phyloP scores from a whole-genome alignment of 2,113 vertebrate genomes.

The Nansenia antarctica region DNA sequence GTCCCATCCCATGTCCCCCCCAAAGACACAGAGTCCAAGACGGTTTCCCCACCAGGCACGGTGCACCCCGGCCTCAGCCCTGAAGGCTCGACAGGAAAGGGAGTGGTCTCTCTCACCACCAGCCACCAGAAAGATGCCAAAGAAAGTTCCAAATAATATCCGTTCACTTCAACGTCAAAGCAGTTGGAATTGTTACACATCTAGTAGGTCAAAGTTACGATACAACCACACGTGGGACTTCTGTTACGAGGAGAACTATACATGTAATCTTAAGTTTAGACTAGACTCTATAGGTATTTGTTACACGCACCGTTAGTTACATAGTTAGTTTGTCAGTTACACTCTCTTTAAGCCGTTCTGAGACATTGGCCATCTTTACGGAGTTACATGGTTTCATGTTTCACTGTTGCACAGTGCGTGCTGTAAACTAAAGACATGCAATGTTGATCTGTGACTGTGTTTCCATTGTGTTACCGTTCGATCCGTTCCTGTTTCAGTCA shows the following conservation, averaged over 20 bases:
- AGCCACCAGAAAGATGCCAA: constrained; percentile 5
- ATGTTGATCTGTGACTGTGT: neutral
- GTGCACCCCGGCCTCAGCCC: neutral
- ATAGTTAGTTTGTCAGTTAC: no score
- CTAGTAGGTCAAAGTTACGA: neutral
- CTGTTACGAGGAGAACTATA: neutral
- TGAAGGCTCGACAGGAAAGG: neutral
- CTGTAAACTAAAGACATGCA: neutral
- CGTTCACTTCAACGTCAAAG: constrained; percentile 5
- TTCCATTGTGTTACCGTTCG: neutral
- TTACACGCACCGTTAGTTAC: neutral
- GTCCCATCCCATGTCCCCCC: neutral
- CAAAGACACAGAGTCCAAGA: neutral
- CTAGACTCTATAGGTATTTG: neutral
- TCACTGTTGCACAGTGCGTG: neutral
- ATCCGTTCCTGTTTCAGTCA: neutral
- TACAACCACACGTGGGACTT: neutral
- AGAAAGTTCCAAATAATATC: neutral
- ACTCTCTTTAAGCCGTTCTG: neutral
- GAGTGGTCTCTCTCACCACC: constrained; percentile 3
- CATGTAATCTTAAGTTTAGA: neutral
- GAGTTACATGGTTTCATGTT: neutral
- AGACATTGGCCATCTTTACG: neutral
- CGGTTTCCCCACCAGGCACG: neutral
- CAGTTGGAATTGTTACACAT: constrained; percentile 3